A percentile compares a stretch with the other conserved stretches of the same genome.
phyloP scores from a whole-genome alignment of 2,888 invertebrate genomes.

The Camptogramma bilineatum region DNA sequence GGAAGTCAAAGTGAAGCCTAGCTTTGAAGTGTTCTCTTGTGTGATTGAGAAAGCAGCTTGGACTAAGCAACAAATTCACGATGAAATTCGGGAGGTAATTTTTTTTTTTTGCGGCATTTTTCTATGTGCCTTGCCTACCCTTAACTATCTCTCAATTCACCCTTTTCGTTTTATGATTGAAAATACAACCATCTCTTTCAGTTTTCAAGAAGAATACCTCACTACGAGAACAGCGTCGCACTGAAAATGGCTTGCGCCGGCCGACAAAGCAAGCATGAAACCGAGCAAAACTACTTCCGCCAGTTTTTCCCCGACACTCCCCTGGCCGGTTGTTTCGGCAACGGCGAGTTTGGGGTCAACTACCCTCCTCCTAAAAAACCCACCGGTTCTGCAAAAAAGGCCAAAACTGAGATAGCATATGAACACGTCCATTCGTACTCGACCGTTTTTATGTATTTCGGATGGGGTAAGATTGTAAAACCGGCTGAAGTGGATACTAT shows the following conservation, averaged over 20 bases:
- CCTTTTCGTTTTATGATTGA: not conserved
- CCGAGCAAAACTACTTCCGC: slow-evolving; percentile 72
- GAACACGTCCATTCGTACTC: slow-evolving; percentile 76
- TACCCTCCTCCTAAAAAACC: slow-evolving; percentile 58
- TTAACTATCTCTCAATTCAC: no score
- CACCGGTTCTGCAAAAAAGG: slow-evolving; percentile 48
- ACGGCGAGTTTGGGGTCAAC: slow-evolving; percentile 76
- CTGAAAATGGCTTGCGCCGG: slow-evolving; percentile 78
- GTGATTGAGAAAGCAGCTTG: slow-evolving; percentile 70
- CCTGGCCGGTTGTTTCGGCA: slow-evolving; percentile 75
- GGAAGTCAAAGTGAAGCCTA: slow-evolving; percentile 46
- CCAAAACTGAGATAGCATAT: slow-evolving; percentile 33
- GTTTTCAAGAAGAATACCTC: slow-evolving; percentile 74
- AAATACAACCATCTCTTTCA: slow-evolving; percentile 42
- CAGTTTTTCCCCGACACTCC: slow-evolving; percentile 70
- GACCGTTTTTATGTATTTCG: slow-evolving; percentile 76
- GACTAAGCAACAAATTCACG: slow-evolving; percentile 67
- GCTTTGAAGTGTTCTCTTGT: slow-evolving; percentile 75
- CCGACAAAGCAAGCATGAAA: slow-evolving; percentile 68
- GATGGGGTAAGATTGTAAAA: slow-evolving; percentile 72
- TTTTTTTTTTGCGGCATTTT: not conserved
- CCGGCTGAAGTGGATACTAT: slow-evolving; percentile 43
- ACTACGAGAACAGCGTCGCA: slow-evolving; percentile 71
- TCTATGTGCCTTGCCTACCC: no score
- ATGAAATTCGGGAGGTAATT: slow-evolving; percentile 67